phyloP scores from a whole-genome alignment of 2,797 vertebrate genomes.

The Peromyscus eremicus region DNA sequence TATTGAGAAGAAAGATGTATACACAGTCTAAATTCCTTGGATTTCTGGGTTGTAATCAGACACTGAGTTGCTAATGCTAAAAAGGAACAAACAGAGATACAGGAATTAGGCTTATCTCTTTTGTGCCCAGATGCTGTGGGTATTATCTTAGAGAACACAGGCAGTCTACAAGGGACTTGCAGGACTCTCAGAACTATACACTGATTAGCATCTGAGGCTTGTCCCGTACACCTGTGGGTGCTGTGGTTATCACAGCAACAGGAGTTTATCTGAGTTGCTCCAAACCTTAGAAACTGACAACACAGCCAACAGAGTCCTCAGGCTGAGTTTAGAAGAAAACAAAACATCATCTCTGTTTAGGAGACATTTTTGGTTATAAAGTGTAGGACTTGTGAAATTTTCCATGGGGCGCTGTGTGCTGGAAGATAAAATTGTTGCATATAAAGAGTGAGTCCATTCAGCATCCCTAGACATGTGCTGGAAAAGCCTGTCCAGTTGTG shows the following conservation, averaged over 20 bases:
- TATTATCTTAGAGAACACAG: neutral
- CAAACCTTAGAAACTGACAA: neutral
- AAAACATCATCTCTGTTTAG: neutral
- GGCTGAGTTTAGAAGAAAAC: neutral
- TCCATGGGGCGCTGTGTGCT: neutral
- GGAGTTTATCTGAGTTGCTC: neutral
- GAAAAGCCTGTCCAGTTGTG: neutral
- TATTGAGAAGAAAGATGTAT: neutral
- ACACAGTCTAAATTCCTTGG: neutral
- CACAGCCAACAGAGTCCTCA: neutral
- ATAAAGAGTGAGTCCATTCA: neutral
- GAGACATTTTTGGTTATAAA: neutral
- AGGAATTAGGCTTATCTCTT: neutral
- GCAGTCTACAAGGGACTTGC: neutral
- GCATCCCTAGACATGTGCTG: neutral
- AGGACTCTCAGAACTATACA: neutral
- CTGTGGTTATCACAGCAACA: neutral
- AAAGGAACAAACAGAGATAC: conserved; percentile 36
- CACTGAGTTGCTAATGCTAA: neutral
- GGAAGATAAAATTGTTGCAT: neutral
- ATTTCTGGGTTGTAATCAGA: neutral
- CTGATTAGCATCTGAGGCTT: neutral
- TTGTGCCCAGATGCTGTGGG: neutral
- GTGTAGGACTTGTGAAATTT: neutral
- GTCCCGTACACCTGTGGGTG: neutral